phyloP scores from a whole-genome alignment of 1,140 invertebrate genomes.

The Drosophila bocqueti region DNA sequence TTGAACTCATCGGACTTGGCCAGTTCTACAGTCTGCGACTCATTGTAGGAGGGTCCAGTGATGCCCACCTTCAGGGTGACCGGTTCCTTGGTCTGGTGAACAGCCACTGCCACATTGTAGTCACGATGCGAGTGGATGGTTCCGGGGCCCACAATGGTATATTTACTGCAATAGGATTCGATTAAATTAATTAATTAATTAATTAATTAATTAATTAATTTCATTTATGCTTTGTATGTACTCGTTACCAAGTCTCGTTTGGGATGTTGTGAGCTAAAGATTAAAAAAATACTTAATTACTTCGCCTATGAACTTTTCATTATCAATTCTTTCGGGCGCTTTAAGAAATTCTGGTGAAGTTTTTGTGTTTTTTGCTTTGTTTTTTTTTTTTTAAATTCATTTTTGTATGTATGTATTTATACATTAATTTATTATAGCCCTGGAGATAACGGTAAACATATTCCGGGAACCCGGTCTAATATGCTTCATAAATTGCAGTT shows the following conservation, averaged over 20 bases:
- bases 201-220: background rate
- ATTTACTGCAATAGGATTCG: slow-evolving; percentile 78
- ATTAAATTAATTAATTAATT: background rate
- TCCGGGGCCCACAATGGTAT: slow-evolving; percentile 93
- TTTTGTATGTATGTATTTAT: slow-evolving; percentile 15
- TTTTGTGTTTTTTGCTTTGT: slow-evolving; percentile 9
- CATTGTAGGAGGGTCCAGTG: slow-evolving; percentile 89
- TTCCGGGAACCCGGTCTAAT: slow-evolving; percentile 61
- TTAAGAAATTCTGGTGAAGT: slow-evolving; percentile 3
- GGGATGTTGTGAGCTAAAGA: background rate
- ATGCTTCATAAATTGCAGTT: too few species aligned
- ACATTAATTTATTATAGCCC: slow-evolving; percentile 23
- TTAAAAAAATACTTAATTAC: background rate
- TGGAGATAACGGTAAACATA: slow-evolving; percentile 46
- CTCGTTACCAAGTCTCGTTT: background rate
- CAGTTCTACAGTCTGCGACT: slow-evolving; percentile 89
- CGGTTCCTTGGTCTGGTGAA: slow-evolving; percentile 87
- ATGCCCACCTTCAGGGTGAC: slow-evolving; percentile 90
- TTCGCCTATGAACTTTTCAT: slow-evolving; percentile 22
- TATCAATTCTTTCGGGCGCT: slow-evolving; percentile 6
- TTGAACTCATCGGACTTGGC: slow-evolving; percentile 88
- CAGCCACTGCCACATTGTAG: slow-evolving; percentile 92
- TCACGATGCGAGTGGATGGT: slow-evolving; percentile 92
- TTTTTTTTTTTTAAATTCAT: too few species aligned
- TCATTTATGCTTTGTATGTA: background rate